Evolutionary conservation across 1,140 invertebrate genomes (phyloP).

Genomic region (Nephila pilipes): DNA sequence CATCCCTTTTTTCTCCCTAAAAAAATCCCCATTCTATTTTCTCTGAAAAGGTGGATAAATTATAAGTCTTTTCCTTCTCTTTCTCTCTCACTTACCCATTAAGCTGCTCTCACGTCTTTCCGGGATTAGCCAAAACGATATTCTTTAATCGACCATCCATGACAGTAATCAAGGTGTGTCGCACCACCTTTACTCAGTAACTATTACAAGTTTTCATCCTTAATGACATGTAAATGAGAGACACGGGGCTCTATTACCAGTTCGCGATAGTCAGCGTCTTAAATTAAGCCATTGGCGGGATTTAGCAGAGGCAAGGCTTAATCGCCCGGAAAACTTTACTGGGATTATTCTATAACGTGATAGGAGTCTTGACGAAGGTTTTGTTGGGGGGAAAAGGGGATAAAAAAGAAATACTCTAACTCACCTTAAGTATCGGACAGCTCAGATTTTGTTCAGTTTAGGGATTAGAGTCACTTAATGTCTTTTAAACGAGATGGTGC

Average conservation of each 20-base stretch:
- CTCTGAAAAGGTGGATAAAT: not conserved
- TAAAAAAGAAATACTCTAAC: not conserved
- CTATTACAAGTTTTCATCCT: conserved; percentile 25
- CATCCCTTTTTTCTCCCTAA: no score
- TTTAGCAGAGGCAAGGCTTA: conserved; percentile 13
- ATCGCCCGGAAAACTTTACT: conserved; percentile 53
- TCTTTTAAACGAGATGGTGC: not conserved
- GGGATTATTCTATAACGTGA: conserved; percentile 50
- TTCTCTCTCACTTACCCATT: conserved; percentile 7
- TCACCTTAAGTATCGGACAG: not conserved
- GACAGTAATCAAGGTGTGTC: conserved; percentile 38
- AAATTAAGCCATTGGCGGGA: conserved; percentile 50
- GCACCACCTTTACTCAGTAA: not conserved
- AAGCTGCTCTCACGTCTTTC: not conserved
- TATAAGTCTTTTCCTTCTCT: conserved; percentile 7
- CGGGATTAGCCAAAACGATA: conserved; percentile 69
- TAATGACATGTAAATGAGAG: conserved; percentile 71
- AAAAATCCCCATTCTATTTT: not conserved
- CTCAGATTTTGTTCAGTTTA: not conserved
- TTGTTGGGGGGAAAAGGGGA: not conserved
- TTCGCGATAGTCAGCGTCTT: conserved; percentile 44
- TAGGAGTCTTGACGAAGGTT: not conserved
- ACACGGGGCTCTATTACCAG: conserved; percentile 51
- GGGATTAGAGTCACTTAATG: not conserved
- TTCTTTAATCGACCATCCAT: conserved; percentile 49